phyloP scores from a whole-genome alignment of 1,140 invertebrate genomes.

The Megalonaias nervosa region DNA sequence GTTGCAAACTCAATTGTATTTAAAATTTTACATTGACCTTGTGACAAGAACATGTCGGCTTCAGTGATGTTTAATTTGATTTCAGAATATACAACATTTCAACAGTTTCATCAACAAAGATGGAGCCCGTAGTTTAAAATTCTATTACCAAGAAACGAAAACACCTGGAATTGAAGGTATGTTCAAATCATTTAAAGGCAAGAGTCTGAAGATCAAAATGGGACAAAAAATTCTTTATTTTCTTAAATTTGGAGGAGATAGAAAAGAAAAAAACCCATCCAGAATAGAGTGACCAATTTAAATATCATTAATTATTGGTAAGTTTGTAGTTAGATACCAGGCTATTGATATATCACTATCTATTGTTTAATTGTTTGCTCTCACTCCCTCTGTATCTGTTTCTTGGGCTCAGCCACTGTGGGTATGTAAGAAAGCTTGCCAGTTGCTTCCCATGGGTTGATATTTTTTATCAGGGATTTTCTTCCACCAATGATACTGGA shows the following conservation, averaged over 20 bases:
- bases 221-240: not conserved
- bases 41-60: not conserved
- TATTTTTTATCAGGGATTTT: too few relatives aligned
- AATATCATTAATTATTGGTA: not conserved
- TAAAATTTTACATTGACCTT: not conserved
- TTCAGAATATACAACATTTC: constrained; percentile 43
- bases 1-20: not conserved
- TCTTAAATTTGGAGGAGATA: not conserved
- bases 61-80: constrained; percentile 11
- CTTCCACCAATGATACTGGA: too few relatives aligned
- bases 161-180: constrained; percentile 47
- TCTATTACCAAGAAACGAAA: constrained; percentile 53
- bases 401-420: too few relatives aligned
- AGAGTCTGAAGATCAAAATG: not conserved
- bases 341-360: too few relatives aligned
- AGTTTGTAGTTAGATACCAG: not conserved
- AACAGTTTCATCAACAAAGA: constrained; percentile 47
- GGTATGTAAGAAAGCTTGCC: too few relatives aligned
- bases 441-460: too few relatives aligned
- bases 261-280: not conserved
- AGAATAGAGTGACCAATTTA: not conserved
- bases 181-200: constrained; percentile 9
- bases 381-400: too few relatives aligned
- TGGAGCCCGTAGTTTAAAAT: constrained; percentile 47
- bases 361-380: too few relatives aligned